Evolutionary conservation across 2,113 vertebrate genomes (phyloP).

Genomic region (Rhinoderma darwinii): DNA sequence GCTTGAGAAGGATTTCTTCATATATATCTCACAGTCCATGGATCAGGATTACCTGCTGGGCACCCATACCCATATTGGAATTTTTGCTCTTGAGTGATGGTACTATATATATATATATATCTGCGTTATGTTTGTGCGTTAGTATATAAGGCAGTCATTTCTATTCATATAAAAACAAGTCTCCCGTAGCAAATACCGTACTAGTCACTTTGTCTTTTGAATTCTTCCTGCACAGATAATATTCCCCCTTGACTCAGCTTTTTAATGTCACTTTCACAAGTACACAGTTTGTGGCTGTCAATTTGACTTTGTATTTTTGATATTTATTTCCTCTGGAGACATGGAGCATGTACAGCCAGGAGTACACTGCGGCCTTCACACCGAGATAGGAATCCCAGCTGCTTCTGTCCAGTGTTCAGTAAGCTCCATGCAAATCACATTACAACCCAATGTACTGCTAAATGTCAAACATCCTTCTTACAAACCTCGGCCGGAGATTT

Average conservation of each 20-base stretch:
- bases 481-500: not conserved
- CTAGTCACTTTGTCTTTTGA: not conserved
- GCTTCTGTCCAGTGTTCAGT: not conserved
- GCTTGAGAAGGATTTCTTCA: no score
- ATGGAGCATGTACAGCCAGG: not conserved
- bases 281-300: not conserved
- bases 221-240: not conserved
- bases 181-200: no score
- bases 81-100: no score
- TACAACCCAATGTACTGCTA: constrained; percentile 40
- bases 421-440: constrained; percentile 50
- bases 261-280: constrained; percentile 24
- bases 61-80: no score
- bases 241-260: not conserved
- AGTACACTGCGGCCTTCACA: not conserved
- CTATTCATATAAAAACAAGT: no score
- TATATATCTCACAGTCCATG: no score
- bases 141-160: no score
- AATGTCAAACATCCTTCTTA: constrained; percentile 31
- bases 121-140: no score
- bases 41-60: no score
- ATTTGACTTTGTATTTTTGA: constrained; percentile 34
- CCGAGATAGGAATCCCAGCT: constrained; percentile 42
- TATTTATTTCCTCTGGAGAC: constrained; percentile 16
- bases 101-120: no score